Evolutionary conservation across 2,797 vertebrate species (phyloP).

Genomic region (Geotrypetes seraphini): DNA sequence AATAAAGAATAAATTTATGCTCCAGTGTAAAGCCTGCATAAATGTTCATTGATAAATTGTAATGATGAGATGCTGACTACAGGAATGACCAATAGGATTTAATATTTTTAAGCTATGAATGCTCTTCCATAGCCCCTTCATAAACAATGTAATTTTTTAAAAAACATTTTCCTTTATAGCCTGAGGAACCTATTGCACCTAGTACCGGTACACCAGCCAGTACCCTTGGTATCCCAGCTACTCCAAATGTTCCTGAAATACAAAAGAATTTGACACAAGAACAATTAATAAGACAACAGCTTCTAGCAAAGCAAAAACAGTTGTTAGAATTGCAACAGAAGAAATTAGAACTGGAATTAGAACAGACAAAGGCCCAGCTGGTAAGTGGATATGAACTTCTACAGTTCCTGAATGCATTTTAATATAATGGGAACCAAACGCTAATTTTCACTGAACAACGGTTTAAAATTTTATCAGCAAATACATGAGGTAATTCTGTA

Average conservation of each 20-base stretch:
- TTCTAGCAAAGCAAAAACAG: slow-evolving; percentile 95
- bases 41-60: too few relatives aligned
- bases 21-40: too few relatives aligned
- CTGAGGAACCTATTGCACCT: slow-evolving; percentile 61
- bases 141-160: slow-evolving; percentile 15
- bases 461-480: too few relatives aligned
- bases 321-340: slow-evolving; percentile 97
- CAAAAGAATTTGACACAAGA: slow-evolving; percentile 76
- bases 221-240: slow-evolving; percentile 60
- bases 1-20: too few relatives aligned
- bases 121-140: slow-evolving; percentile 1
- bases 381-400: slow-evolving; percentile 54
- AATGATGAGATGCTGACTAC: too few relatives aligned
- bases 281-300: slow-evolving; percentile 88
- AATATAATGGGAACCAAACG: too few relatives aligned
- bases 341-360: slow-evolving; percentile 94
- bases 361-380: slow-evolving; percentile 96
- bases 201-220: slow-evolving; percentile 48
- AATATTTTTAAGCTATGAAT: too few relatives aligned
- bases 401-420: neutral
- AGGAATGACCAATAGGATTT: too few relatives aligned
- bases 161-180: slow-evolving; percentile 48
- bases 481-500: too few relatives aligned
- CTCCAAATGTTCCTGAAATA: slow-evolving; percentile 57
- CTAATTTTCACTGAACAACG: too few relatives aligned